Percentiles rank a stretch among this genome's conserved stretches.
Evolutionary conservation across 2,113 vertebrate species (phyloP).

Genomic region (Petroica traversi): DNA sequence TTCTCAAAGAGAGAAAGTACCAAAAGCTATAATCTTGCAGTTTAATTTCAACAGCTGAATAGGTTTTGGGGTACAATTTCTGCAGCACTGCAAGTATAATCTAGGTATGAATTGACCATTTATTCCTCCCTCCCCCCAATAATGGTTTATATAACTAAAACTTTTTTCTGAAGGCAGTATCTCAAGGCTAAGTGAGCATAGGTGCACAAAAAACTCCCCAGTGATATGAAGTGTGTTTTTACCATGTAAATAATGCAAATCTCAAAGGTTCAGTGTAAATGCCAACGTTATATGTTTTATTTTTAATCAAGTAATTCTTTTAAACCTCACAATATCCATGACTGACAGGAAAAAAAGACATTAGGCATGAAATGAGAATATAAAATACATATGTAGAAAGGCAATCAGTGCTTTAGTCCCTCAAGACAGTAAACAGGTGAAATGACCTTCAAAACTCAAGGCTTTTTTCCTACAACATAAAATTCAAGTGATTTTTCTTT

Average conservation of each 20-base stretch:
- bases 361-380: conserved; percentile 75
- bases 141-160: background rate
- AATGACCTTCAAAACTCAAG: conserved; percentile 50
- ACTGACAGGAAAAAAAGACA: conserved; percentile 78
- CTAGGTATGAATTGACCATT: background rate
- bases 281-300: conserved; percentile 82
- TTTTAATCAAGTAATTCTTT: conserved; percentile 81
- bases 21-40: background rate
- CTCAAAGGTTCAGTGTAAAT: conserved; percentile 57
- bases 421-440: conserved; percentile 67
- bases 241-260: background rate
- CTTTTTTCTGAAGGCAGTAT: background rate
- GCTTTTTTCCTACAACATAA: conserved; percentile 61
- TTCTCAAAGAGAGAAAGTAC: background rate
- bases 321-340: conserved; percentile 79
- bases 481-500: conserved; percentile 74
- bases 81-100: background rate
- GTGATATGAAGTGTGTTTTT: background rate
- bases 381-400: conserved; percentile 78
- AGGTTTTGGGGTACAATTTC: background rate
- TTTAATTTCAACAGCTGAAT: background rate
- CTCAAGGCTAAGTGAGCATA: background rate
- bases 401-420: conserved; percentile 76
- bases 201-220: background rate
- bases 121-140: background rate